Evolutionary conservation across 2,797 vertebrate species (phyloP).

Genomic region (Chaunax sp.): DNA sequence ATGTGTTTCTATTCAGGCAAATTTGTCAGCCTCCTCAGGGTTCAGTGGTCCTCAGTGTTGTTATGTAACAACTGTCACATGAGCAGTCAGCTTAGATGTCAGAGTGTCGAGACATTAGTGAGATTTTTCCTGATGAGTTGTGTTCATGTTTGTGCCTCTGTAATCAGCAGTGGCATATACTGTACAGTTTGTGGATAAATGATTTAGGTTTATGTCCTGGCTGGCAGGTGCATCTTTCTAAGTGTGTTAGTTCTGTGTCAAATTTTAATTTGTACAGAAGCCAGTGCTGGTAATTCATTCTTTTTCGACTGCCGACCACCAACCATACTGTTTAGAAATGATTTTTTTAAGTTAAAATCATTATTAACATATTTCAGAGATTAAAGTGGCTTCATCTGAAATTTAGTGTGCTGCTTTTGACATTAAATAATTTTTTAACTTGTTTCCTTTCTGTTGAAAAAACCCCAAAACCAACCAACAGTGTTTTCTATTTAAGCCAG

Average conservation of each 20-base stretch:
- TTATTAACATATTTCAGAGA: not conserved
- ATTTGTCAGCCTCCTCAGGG: slow-evolving; percentile 33
- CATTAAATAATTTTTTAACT: not conserved
- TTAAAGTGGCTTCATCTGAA: not conserved
- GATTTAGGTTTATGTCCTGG: slow-evolving; percentile 20
- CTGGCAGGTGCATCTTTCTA: slow-evolving; percentile 29
- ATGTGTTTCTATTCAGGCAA: slow-evolving; percentile 45
- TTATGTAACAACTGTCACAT: slow-evolving; percentile 79
- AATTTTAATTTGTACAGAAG: slow-evolving; percentile 23
- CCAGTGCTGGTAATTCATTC: not conserved
- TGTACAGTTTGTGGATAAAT: slow-evolving; percentile 3
- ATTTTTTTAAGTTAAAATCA: not conserved
- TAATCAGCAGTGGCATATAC: slow-evolving; percentile 17
- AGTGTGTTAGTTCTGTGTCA: slow-evolving; percentile 29
- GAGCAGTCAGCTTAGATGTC: slow-evolving; percentile 62
- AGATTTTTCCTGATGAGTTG: slow-evolving; percentile 45
- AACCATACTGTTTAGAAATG: not conserved
- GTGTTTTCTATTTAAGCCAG: not conserved
- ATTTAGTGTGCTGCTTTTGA: not conserved
- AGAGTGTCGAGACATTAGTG: slow-evolving; percentile 30
- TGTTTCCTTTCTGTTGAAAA: slow-evolving; percentile 1
- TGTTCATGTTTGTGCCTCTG: slow-evolving; percentile 38
- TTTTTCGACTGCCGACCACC: not conserved
- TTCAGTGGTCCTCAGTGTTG: slow-evolving; percentile 49
- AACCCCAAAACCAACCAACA: not conserved